A percentile compares a stretch with the other conserved stretches of the same genome.
Evolutionary conservation across 2,888 invertebrate genomes (phyloP).

Genomic region (Agrochola litura): DNA sequence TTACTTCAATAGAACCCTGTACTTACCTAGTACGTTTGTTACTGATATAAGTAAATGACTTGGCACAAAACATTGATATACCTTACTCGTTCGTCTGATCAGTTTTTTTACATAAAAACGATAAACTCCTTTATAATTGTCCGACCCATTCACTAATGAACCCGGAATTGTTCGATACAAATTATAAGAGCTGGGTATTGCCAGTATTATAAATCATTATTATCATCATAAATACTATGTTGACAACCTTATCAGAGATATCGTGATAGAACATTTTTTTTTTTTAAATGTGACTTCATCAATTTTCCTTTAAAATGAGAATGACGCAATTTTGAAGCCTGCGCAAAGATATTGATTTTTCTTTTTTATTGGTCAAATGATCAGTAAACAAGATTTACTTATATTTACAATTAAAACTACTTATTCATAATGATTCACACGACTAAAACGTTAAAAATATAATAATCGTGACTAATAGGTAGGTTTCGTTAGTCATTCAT

Average conservation of each 20-base stretch:
- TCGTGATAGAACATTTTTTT: slow-evolving; percentile 2
- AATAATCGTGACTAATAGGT: neutral
- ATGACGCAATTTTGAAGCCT: neutral
- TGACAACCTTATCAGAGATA: slow-evolving; percentile 19
- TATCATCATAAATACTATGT: slow-evolving; percentile 15
- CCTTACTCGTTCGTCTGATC: neutral
- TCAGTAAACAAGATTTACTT: neutral
- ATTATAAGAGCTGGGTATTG: slow-evolving; percentile 23
- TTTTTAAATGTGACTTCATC: neutral
- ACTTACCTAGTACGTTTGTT: neutral
- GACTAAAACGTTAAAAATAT: neutral
- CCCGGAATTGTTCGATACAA: slow-evolving; percentile 46
- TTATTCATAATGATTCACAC: neutral
- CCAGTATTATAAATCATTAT: slow-evolving; percentile 33
- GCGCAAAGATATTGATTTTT: neutral
- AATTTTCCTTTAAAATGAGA: neutral
- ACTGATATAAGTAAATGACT: neutral
- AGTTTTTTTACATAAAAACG: slow-evolving; percentile 26
- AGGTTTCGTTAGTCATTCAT: no score
- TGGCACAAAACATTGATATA: neutral
- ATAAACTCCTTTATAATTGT: slow-evolving; percentile 23
- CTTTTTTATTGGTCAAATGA: neutral
- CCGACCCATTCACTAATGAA: slow-evolving; percentile 42
- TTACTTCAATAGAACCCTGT: neutral
- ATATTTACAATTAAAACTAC: neutral